Evolutionary conservation across 2,888 invertebrate species (phyloP).

Genomic region (Actias luna): DNA sequence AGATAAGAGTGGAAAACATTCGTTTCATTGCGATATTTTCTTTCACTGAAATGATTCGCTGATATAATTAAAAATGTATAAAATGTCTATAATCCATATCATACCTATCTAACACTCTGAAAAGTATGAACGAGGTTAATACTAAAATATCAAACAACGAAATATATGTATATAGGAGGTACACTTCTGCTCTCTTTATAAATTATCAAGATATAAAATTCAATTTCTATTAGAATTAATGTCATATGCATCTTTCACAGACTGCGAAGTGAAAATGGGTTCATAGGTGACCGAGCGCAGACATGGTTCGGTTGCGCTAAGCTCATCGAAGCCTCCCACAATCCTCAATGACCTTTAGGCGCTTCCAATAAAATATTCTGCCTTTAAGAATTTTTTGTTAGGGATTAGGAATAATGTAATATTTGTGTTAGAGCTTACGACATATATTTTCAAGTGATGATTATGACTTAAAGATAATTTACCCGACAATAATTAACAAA

Average conservation of each 20-base stretch:
- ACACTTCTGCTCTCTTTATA: too few relatives aligned
- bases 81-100: too few relatives aligned
- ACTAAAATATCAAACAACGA: too few relatives aligned
- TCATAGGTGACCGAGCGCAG: constrained; percentile 23
- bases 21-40: too few relatives aligned
- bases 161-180: too few relatives aligned
- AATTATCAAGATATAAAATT: not conserved
- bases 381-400: not conserved
- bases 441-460: not conserved
- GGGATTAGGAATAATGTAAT: not conserved
- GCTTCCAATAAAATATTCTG: constrained; percentile 20
- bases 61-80: too few relatives aligned
- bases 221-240: not conserved
- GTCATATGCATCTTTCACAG: not conserved
- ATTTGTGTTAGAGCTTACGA: not conserved
- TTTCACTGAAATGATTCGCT: too few relatives aligned
- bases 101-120: too few relatives aligned
- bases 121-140: too few relatives aligned
- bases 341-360: constrained; percentile 32
- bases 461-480: not conserved
- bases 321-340: constrained; percentile 32
- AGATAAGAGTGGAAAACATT: too few relatives aligned
- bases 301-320: constrained; percentile 18
- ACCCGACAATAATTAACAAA: not conserved
- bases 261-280: not conserved